Base-by-base conservation (phyloP, 2,888 invertebrate species). In the Hypena proboscidalis region DNA sequence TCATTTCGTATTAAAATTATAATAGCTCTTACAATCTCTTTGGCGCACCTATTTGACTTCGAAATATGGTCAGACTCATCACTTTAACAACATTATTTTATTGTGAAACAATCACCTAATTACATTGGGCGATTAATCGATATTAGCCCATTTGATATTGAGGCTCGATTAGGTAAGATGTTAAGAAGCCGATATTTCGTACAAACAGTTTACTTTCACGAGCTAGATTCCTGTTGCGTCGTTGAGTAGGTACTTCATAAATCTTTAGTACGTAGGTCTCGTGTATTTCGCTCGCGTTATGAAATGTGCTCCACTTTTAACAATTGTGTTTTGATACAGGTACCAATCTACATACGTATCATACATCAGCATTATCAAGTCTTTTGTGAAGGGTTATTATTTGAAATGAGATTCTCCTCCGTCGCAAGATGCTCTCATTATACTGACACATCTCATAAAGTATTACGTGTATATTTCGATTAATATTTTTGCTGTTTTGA, bases 121-220 rank as follows among this genome's bases (percentile, higher is more conserved):
- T 63, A 43, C 55, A 42, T 52, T 30, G 49, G 46, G 58, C 42
- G n/a, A 65, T 73, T 63, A 72, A 74, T 70, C 60, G 62, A 52
- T 56, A 38, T 55, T 30, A 34, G 38, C 65, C 58, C 53, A 71
- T 65, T 59, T 64, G 59, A 52, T 31, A 44, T 22, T 44, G 56
- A 65, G 61, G 66, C 66, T 64, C 51, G 44, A 31, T 61, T 71
- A 55, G 52, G 59, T 40, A 60, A 60, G n/a, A 8, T 6, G 11
- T 11, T 26, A n/a, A 10, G 8, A 13, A 58, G 58, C 38, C 44
- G 41, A 60, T 61, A 42, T 29, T 34, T 43, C 56, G 40, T 48
- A 43, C 41, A 25, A 30, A 14, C 21, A 53, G 52, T 67, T 50
- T 69, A 76, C 78, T 79, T 80, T 78, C 76, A 71, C 76, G 52